A percentile compares a stretch with the other conserved stretches of the same genome.
Evolutionary conservation across 2,797 vertebrate genomes (phyloP).

Genomic region (Thamnophis elegans): DNA sequence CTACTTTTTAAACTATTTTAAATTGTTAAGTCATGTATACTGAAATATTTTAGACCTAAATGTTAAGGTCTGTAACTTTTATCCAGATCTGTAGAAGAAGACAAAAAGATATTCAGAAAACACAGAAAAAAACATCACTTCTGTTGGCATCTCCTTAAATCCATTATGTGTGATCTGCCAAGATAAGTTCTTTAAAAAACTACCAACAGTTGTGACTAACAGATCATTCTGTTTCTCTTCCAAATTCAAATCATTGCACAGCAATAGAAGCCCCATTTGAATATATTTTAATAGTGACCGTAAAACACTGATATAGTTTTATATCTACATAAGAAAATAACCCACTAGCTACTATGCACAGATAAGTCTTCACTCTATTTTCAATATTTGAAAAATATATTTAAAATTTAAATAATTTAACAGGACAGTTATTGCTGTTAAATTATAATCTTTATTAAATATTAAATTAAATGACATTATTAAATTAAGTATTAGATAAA

Average conservation of each 20-base stretch:
- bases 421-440: background rate
- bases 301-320: background rate
- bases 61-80: background rate
- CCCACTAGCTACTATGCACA: background rate
- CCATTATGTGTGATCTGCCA: background rate
- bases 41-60: background rate
- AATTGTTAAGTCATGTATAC: background rate
- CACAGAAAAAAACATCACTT: background rate
- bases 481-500: background rate
- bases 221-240: background rate
- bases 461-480: background rate
- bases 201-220: background rate
- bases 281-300: background rate
- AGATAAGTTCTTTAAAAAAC: background rate
- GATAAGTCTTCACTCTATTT: background rate
- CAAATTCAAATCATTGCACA: background rate
- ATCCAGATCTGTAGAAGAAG: background rate
- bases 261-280: background rate
- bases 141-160: background rate
- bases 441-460: background rate
- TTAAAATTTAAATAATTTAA: background rate
- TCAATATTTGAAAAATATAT: background rate
- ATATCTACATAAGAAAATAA: background rate
- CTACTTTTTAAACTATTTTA: background rate
- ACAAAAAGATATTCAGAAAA: background rate